These are phyloP conservation scores for Poliocrania exsul DNA, from an alignment of 2,797 vertebrate species.

Conservation along the genomic window DNA sequence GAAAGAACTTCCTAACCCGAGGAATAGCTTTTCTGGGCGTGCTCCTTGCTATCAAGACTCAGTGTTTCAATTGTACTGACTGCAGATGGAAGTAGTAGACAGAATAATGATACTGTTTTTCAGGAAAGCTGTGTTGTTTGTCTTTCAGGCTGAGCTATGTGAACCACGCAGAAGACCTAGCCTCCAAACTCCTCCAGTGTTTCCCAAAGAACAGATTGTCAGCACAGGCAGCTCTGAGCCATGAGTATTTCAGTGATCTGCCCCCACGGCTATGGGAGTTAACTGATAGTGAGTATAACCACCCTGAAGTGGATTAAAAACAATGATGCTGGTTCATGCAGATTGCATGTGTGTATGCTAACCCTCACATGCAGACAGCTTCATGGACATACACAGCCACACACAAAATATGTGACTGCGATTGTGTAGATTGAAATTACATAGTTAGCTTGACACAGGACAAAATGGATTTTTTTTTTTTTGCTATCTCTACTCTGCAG, in stretches of 20 bases:
- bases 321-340: neutral
- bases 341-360: neutral
- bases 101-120: neutral
- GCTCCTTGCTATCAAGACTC: neutral
- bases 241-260: constrained; percentile 94
- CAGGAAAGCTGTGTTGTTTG: constrained; percentile 20
- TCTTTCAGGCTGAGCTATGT: constrained; percentile 89
- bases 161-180: constrained; percentile 94
- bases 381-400: neutral
- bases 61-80: neutral
- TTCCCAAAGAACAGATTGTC: constrained; percentile 97
- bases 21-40: neutral
- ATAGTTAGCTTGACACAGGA: constrained; percentile 68
- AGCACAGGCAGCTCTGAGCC: constrained; percentile 90
- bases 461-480: constrained; percentile 73
- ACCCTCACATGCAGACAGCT: neutral
- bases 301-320: neutral
- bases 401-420: neutral
- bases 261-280: constrained; percentile 94
- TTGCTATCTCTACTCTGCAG: constrained; percentile 78
- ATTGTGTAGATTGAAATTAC: constrained; percentile 61
- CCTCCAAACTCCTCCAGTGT: constrained; percentile 95
- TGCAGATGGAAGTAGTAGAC: neutral
- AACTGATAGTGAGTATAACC: constrained; percentile 88
- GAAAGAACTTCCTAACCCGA: neutral